A percentile compares a stretch with the other conserved stretches of the same genome.
Evolutionary conservation across 1,140 invertebrate species (phyloP).

Genomic region (Hirudo medicinalis): DNA sequence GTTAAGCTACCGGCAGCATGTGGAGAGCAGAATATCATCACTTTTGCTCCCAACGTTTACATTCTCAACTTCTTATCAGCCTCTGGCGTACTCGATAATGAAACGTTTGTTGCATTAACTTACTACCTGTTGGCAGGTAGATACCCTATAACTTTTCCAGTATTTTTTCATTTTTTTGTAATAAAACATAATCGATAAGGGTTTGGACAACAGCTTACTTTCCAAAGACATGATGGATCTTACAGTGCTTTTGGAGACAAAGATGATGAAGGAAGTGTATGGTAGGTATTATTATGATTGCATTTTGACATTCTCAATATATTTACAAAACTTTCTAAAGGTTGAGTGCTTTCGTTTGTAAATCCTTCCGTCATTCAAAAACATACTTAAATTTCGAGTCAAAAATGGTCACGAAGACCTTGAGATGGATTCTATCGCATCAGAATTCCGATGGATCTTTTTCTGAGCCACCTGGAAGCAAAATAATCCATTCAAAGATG

Average conservation of each 20-base stretch:
- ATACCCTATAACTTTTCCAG: no score
- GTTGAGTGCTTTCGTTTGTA: slow-evolving; percentile 81
- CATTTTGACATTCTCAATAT: no score
- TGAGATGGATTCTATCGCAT: slow-evolving; percentile 62
- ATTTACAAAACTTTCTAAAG: slow-evolving; percentile 50
- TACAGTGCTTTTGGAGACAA: slow-evolving; percentile 80
- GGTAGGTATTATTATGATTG: slow-evolving; percentile 41
- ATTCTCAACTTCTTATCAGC: slow-evolving; percentile 56
- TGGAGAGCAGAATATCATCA: slow-evolving; percentile 16
- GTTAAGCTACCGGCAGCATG: background rate
- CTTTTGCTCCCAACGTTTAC: background rate
- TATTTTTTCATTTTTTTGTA: no score
- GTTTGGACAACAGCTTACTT: slow-evolving; percentile 82
- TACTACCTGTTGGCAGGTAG: no score
- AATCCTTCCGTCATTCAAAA: slow-evolving; percentile 68
- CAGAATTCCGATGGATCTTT: slow-evolving; percentile 73
- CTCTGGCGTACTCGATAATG: slow-evolving; percentile 31
- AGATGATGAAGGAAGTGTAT: slow-evolving; percentile 74
- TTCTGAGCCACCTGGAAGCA: slow-evolving; percentile 38
- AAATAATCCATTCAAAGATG: slow-evolving; percentile 34
- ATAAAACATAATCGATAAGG: slow-evolving; percentile 40
- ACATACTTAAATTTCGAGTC: slow-evolving; percentile 62
- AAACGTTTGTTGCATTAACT: no score
- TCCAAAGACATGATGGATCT: slow-evolving; percentile 73
- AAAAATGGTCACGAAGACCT: slow-evolving; percentile 47